Evolutionary conservation across 2,113 vertebrate species (phyloP), one percentile per base, ranked within the genome.

Genomic region (Macquaria australasica): DNA sequence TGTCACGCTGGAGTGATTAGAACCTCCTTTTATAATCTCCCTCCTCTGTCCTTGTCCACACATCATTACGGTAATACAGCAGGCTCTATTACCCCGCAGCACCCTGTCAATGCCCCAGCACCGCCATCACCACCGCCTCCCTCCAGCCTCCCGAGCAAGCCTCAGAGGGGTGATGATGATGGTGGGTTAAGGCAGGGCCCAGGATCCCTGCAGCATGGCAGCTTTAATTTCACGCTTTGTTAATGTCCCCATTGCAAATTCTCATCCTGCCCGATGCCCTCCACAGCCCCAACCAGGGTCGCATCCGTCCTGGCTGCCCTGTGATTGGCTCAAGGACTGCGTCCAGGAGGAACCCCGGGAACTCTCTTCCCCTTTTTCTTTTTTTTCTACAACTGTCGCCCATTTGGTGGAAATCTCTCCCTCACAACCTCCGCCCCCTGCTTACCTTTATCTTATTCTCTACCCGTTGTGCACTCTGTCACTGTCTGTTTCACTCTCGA

Each of bases 141-240:
- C 82, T 74, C 79, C 86, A 83, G 56, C 79, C 86, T 34, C 82
- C 72, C 12, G 10, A 70, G 82, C 73, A 50, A 84, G 79, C 88
- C 88, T 87, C 69, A 3, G 88, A 90, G 89, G 88, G 80, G 56
- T 83, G 91, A 78, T 88, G 90, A 89, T 86, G 88, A 86, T 87
- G 77, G 82, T 43, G 86, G 81, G 87, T 87, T 81, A 85, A 86
- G 77, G 82, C 88, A 73, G 78, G 77, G 84, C 81, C 90, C 75
- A 14, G 79, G 90, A 87, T 92, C 92, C 82, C 89, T 84, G 87
- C 91, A 92, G 93, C 90, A 88, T 83, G 86, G 88, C 94, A 91
- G 92, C 88, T 95, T 95, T 95, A 94, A 96, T 96, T 96, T 95
- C 94, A 96, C 93, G 95, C 92, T 95, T 95, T 95, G 94, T 95